Base-by-base conservation (phyloP, 2,113 vertebrate species). In the Entomyzon cyanotis region DNA sequence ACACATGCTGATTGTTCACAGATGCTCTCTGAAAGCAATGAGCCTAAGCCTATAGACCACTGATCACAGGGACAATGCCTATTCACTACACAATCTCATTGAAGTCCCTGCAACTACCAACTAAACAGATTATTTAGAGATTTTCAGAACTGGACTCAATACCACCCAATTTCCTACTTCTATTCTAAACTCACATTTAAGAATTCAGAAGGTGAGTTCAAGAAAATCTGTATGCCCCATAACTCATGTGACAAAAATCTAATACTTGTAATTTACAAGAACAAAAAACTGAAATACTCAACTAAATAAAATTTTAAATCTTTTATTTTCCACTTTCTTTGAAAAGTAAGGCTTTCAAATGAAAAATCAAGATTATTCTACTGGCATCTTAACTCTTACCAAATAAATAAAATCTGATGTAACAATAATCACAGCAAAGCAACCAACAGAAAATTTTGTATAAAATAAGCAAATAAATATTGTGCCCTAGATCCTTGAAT, bases 1-100 rank as follows among this genome's bases (percentile, higher is more conserved):
- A 63, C 37, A 37, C 76, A 81, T 1, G 8, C 10, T 39, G 53
- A 70, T 95, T 89, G 92, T 84, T 87, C 74, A 90, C 85, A 94
- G 89, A 74, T 52, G 69, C 53, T 87, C 65, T 96, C 90, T 86
- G 73, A 93, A 96, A 97, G 92, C 86, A 95, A 79, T 24, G 78
- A 95, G 6, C 37, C 62, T 62, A 56, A 92, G 83, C 65, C 64
- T 56, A 8, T 60, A 74, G 80, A 64, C 33, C 75, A 71, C 84
- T 77, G 41, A 49, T 59, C 28, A 31, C 31, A 49, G 78, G 37
- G 78, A 90, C 76, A 83, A 85, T 68, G 35, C 20, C 77, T 87
- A 46, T 41, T 92, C 73, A 83, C 62, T 50, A 12, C n/a, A 50
- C 41, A 49, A 41, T 23, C 74, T 39, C 68, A 60, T 0, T 76